These are phyloP conservation scores for Tanytarsus gracilentus DNA, from an alignment of 2,888 invertebrate species.

Conservation along the genomic window DNA sequence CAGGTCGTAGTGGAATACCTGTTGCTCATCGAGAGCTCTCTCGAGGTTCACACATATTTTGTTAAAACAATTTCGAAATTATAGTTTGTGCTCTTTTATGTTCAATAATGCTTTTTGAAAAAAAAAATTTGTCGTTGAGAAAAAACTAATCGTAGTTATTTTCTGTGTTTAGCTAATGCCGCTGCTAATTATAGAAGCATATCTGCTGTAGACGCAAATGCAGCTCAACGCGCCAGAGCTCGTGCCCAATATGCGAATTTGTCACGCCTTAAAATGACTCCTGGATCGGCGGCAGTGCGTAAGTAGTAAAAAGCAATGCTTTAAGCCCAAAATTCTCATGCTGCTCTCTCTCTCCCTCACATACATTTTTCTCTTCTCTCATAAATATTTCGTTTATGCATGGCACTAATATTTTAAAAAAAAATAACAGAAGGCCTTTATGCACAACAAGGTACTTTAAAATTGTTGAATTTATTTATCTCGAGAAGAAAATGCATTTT, in stretches of 20 bases:
- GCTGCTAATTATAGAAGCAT: constrained; percentile 64
- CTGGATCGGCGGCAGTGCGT: constrained; percentile 60
- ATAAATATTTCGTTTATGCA: neutral
- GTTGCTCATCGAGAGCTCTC: constrained; percentile 38
- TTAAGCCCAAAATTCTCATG: constrained; percentile 25
- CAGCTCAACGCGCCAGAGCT: constrained; percentile 78
- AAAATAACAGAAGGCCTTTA: constrained; percentile 50
- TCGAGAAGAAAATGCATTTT: neutral
- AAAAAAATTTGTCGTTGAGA: neutral
- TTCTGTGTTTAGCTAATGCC: constrained; percentile 26
- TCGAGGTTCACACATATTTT: neutral
- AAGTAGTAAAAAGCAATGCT: constrained; percentile 44
- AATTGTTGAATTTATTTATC: constrained; percentile 1
- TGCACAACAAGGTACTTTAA: constrained; percentile 53
- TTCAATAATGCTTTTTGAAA: neutral
- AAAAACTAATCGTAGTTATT: constrained; percentile 10
- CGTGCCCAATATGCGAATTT: constrained; percentile 74
- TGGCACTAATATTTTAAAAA: neutral
- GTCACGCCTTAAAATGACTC: constrained; percentile 62
- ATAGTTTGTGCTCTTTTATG: constrained; percentile 11
- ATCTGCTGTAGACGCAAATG: constrained; percentile 88
- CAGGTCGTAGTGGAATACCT: constrained; percentile 53
- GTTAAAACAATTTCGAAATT: neutral
- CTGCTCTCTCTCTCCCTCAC: too few relatives aligned
- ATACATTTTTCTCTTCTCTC: neutral